Percentiles rank a stretch among this genome's conserved stretches.
phyloP scores from a whole-genome alignment of 2,797 vertebrate species.

The Cynopterus sphinx region DNA sequence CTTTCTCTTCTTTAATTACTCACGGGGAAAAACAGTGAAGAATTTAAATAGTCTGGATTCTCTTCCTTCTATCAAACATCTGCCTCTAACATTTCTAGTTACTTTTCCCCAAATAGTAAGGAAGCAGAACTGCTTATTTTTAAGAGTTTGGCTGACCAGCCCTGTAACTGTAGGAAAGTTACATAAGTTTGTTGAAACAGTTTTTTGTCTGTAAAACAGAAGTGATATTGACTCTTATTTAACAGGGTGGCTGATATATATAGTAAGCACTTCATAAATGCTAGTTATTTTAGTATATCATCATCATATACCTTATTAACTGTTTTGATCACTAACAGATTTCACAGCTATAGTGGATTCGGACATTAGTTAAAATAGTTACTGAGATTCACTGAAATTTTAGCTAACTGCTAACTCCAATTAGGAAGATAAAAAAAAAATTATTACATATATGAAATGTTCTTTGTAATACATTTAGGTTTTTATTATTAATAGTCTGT shows the following conservation, averaged over 20 bases:
- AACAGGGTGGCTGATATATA: neutral
- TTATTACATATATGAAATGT: neutral
- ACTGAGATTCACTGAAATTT: neutral
- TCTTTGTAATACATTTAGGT: neutral
- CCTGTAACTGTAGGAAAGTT: neutral
- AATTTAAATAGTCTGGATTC: slow-evolving; percentile 7
- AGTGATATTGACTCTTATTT: neutral
- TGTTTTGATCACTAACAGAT: neutral
- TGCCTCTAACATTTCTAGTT: neutral
- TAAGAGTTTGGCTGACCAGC: neutral
- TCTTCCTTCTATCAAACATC: neutral
- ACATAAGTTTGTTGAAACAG: neutral
- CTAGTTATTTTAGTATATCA: neutral
- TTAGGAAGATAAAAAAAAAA: neutral
- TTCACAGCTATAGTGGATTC: neutral
- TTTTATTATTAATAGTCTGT: neutral
- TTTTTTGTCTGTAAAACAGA: neutral
- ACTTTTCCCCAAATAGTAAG: neutral
- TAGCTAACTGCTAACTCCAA: neutral
- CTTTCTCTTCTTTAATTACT: neutral
- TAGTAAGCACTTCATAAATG: neutral
- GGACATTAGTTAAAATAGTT: neutral
- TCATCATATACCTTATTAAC: neutral
- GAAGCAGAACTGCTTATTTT: neutral
- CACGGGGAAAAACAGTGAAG: neutral